These are phyloP conservation scores for Meriones psammophilus DNA, from an alignment of 2,797 vertebrate genomes.

Conservation along the genomic window DNA sequence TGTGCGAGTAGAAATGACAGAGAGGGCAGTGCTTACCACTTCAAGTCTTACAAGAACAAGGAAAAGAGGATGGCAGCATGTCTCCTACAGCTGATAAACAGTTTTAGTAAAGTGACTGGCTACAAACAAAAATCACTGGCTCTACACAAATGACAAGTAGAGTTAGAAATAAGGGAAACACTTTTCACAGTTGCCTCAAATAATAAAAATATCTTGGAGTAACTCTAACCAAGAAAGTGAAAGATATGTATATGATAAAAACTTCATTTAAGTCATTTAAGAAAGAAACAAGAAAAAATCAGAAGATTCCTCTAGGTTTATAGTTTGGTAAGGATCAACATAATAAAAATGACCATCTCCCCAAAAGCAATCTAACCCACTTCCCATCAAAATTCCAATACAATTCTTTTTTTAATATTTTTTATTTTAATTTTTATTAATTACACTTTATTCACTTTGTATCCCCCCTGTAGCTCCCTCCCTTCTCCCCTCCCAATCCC, in stretches of 20 bases:
- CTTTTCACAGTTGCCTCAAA: neutral
- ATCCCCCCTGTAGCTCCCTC: too few species aligned
- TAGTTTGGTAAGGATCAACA: neutral
- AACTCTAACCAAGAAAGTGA: neutral
- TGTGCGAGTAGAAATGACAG: slow-evolving; percentile 26
- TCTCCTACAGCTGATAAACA: neutral
- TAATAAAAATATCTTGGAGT: neutral
- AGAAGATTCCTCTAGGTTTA: neutral
- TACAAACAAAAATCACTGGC: neutral
- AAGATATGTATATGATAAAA: neutral
- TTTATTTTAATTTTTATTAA: too few species aligned
- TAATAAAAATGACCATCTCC: neutral
- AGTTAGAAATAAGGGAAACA: neutral
- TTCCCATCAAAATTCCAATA: neutral
- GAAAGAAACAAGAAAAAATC: neutral
- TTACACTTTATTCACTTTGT: too few species aligned
- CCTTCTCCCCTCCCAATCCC: too few species aligned
- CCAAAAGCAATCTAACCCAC: neutral
- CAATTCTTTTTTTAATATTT: too few species aligned
- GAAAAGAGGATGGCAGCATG: neutral
- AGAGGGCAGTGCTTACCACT: neutral
- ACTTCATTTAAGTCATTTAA: neutral
- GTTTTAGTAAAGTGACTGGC: neutral
- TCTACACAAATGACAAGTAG: neutral
- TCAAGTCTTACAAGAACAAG: neutral